Conservation (phyloP, 1,140 invertebrate genomes). For the Drosophila pachea region DNA sequence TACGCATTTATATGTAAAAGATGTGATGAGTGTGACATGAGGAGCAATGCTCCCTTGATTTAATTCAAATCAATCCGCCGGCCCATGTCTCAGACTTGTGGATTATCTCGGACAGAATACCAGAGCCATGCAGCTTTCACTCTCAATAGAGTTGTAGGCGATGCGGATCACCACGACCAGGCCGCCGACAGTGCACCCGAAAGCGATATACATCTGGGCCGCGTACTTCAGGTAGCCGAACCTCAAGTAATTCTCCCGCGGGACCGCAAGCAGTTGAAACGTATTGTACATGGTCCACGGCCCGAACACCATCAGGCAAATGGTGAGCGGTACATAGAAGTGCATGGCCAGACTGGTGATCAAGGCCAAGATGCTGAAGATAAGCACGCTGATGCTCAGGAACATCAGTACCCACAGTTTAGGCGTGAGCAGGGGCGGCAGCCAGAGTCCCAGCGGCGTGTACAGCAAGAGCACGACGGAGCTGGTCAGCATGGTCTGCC, state of each 20-base stretch:
- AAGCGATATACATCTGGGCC: constrained; percentile 47
- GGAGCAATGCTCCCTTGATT: neutral
- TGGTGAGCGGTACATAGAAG: constrained; percentile 42
- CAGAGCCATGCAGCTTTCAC: constrained; percentile 5
- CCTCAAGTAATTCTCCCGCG: neutral
- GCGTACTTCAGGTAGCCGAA: constrained; percentile 34
- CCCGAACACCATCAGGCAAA: constrained; percentile 45
- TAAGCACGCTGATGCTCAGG: constrained; percentile 35
- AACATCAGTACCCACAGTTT: constrained; percentile 56
- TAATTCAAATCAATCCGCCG: neutral
- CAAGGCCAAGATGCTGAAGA: constrained; percentile 22
- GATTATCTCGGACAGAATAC: constrained; percentile 18
- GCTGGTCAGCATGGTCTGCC: constrained; percentile 26
- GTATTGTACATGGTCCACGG: constrained; percentile 59
- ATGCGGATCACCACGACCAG: constrained; percentile 15
- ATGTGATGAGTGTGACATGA: neutral
- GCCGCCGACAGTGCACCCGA: constrained; percentile 36
- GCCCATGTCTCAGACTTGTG: neutral
- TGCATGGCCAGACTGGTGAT: constrained; percentile 26
- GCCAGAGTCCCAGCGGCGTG: constrained; percentile 40
- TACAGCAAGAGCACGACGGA: constrained; percentile 39
- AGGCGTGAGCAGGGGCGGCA: constrained; percentile 26
- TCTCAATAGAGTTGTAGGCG: constrained; percentile 22
- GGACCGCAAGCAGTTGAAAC: constrained; percentile 20
- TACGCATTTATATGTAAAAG: neutral